phyloP scores from a whole-genome alignment of 2,888 invertebrate genomes.

The Diogma glabrata region DNA sequence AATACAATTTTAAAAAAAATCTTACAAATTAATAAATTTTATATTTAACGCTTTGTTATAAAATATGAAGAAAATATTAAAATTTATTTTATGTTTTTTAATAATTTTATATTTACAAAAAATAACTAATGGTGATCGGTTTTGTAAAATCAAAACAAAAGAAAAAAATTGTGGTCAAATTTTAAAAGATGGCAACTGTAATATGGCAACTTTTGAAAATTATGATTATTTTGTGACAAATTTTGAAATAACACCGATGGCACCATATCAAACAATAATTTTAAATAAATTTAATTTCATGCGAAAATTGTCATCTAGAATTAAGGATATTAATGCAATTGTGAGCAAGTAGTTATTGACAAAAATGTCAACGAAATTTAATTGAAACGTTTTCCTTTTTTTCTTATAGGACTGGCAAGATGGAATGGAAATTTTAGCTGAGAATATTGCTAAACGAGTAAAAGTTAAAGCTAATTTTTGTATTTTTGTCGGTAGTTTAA shows the following conservation, averaged over 20 bases:
- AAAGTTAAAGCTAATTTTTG: neutral
- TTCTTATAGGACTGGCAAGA: no score
- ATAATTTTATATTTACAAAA: no score
- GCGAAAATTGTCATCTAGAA: constrained; percentile 2
- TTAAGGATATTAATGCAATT: no score
- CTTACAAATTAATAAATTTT: no score
- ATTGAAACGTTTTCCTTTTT: no score
- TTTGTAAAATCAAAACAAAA: neutral
- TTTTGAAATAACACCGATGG: neutral
- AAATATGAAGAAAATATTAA: no score
- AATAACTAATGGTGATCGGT: no score
- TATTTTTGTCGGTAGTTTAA: neutral
- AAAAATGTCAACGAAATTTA: no score
- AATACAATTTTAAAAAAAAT: no score
- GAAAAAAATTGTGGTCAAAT: constrained; percentile 5
- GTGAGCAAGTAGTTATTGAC: no score
- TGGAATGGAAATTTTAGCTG: constrained; percentile 4
- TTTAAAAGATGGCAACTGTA: neutral
- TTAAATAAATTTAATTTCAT: constrained; percentile 6
- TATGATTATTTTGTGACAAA: neutral
- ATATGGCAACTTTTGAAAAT: neutral
- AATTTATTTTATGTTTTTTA: no score
- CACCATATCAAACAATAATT: neutral
- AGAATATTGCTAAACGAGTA: constrained; percentile 1
- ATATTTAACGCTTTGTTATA: no score